Percentiles rank a stretch among this genome's conserved stretches.
These are phyloP conservation scores for Eurytoma adleriae DNA, from an alignment of 2,888 invertebrate genomes.

Conservation along the genomic window DNA sequence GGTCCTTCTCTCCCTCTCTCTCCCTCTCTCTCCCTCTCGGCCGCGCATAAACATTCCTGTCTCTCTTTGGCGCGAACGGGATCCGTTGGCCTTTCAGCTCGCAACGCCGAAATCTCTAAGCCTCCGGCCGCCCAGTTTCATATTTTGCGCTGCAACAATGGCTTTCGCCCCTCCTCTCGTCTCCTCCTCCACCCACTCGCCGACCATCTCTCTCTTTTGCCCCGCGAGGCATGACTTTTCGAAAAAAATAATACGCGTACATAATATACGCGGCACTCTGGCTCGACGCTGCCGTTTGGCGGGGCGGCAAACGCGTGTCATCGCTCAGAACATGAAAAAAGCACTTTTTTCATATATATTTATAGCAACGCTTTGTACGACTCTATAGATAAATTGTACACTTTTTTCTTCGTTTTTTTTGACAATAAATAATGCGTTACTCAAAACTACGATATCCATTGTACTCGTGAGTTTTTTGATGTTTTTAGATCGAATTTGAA, in stretches of 20 bases:
- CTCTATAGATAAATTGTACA: no score
- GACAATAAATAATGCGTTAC: no score
- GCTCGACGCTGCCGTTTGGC: neutral
- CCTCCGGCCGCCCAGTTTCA: constrained; percentile 61
- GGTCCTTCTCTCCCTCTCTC: constrained; percentile 19
- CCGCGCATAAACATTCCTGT: constrained; percentile 50
- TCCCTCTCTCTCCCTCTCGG: constrained; percentile 14
- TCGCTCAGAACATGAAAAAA: neutral
- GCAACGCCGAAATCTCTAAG: constrained; percentile 67
- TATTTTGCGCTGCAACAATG: constrained; percentile 58
- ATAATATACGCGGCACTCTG: neutral
- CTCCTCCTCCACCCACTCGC: constrained; percentile 28
- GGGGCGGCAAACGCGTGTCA: neutral
- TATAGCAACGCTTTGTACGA: no score
- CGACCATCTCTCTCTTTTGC: neutral
- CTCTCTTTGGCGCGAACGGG: neutral
- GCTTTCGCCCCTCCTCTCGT: constrained; percentile 12
- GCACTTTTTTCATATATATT: no score
- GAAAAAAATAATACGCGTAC: constrained; percentile 5
- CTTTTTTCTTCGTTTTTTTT: no score
- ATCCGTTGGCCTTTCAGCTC: constrained; percentile 66
- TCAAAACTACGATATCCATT: no score
- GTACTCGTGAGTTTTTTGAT: no score
- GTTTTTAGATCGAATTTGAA: no score
- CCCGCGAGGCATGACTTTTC: constrained; percentile 27